A percentile compares a stretch with the other conserved stretches of the same genome.
Conservation (phyloP, 1,140 invertebrate species). For the Schlechtendalia chinensis region DNA sequence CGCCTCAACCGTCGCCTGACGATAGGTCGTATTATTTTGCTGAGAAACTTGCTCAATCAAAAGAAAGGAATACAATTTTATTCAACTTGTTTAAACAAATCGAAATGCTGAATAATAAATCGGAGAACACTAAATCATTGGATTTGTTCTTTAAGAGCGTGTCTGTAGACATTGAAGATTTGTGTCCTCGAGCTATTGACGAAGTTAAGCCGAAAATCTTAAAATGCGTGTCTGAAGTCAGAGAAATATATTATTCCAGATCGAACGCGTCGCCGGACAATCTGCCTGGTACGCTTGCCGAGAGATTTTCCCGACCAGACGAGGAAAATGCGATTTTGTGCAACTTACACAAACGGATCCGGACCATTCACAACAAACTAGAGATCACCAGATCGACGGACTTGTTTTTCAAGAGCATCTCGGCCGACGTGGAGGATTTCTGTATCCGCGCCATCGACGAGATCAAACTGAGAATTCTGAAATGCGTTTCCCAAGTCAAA, state of each 20-base stretch:
- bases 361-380: neutral
- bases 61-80: neutral
- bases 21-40: neutral
- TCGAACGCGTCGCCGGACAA: no score
- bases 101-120: neutral
- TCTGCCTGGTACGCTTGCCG: no score
- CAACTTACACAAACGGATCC: no score
- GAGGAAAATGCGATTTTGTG: no score
- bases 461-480: neutral
- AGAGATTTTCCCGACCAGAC: no score
- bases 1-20: neutral
- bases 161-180: neutral
- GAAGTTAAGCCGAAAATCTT: constrained; percentile 5
- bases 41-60: neutral
- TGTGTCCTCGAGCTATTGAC: neutral
- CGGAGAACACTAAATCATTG: neutral
- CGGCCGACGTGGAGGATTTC: neutral
- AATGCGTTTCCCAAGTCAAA: neutral
- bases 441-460: neutral
- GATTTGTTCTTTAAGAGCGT: constrained; percentile 16
- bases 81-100: neutral
- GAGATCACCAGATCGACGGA: neutral
- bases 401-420: constrained; percentile 3
- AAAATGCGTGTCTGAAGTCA: neutral
- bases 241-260: neutral